phyloP scores from a whole-genome alignment of 2,888 invertebrate species.

The Gasteruption jaculator region DNA sequence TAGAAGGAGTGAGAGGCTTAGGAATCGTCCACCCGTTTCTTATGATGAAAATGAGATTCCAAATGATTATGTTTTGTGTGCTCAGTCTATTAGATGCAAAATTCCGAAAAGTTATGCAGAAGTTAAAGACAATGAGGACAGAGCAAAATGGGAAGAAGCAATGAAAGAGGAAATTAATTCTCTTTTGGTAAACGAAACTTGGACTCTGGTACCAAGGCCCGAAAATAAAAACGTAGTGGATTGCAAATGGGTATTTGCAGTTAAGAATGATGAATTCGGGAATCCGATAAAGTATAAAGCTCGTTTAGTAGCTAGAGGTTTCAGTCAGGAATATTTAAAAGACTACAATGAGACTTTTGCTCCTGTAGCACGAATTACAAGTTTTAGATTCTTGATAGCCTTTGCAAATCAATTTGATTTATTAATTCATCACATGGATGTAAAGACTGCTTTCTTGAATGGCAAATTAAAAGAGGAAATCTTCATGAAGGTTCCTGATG shows the following conservation, averaged over 20 bases:
- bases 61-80: too few relatives aligned
- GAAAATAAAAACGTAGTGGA: constrained; percentile 10
- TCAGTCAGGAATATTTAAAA: constrained; percentile 8
- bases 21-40: too few relatives aligned
- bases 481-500: constrained; percentile 9
- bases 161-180: constrained; percentile 12
- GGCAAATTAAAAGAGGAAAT: constrained; percentile 15
- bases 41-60: too few relatives aligned
- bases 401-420: constrained; percentile 6
- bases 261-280: constrained; percentile 4
- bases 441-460: constrained; percentile 18
- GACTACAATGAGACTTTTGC: constrained; percentile 17
- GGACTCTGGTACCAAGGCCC: constrained; percentile 3
- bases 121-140: too few relatives aligned
- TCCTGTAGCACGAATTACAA: constrained; percentile 12
- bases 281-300: constrained; percentile 10
- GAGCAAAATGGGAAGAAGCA: constrained; percentile 7
- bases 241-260: constrained; percentile 17
- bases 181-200: constrained; percentile 12
- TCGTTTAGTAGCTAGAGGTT: constrained; percentile 11
- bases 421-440: constrained; percentile 12
- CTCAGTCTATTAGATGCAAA: too few relatives aligned
- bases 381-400: constrained; percentile 14
- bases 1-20: too few relatives aligned
- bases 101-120: too few relatives aligned